Percentiles rank a stretch among this genome's conserved stretches.
Conservation (phyloP, 53 echinoderm and acorn worm species). For the Temnopleurus reevesii region DNA sequence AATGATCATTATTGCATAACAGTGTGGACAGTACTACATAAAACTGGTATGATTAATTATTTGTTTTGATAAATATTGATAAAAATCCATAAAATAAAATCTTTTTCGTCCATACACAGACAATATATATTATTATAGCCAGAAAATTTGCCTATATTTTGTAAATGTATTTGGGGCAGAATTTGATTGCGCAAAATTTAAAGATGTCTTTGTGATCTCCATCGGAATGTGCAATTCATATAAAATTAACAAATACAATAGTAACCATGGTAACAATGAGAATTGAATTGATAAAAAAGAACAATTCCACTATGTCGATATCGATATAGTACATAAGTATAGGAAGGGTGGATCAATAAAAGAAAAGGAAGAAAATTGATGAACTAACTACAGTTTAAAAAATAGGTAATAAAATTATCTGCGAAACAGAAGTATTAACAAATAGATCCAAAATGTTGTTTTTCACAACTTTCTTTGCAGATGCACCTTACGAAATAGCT, state of each 20-base stretch:
- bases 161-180: too few relatives aligned
- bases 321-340: slow-evolving; percentile 50
- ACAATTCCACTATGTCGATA: slow-evolving; percentile 35
- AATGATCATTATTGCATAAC: too few relatives aligned
- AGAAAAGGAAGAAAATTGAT: slow-evolving; percentile 55
- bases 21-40: too few relatives aligned
- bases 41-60: too few relatives aligned
- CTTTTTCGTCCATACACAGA: too few relatives aligned
- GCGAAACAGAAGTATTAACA: slow-evolving; percentile 31
- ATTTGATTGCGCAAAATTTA: too few relatives aligned
- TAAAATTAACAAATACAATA: slow-evolving; percentile 54
- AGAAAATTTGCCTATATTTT: too few relatives aligned
- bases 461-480: slow-evolving; percentile 39
- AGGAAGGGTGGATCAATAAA: slow-evolving; percentile 48
- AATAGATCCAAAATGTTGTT: neutral
- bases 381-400: slow-evolving; percentile 47
- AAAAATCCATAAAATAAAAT: too few relatives aligned
- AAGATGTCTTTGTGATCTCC: neutral
- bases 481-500: slow-evolving; percentile 53
- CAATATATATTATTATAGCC: too few relatives aligned
- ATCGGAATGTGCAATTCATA: slow-evolving; percentile 57
- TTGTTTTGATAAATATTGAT: too few relatives aligned
- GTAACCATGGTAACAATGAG: slow-evolving; percentile 30
- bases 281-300: slow-evolving; percentile 46
- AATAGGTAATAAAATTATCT: slow-evolving; percentile 31